A percentile compares a stretch with the other conserved stretches of the same genome.
Conservation (phyloP, 2,113 vertebrate species). For the Campylomormyrus tamandua region DNA sequence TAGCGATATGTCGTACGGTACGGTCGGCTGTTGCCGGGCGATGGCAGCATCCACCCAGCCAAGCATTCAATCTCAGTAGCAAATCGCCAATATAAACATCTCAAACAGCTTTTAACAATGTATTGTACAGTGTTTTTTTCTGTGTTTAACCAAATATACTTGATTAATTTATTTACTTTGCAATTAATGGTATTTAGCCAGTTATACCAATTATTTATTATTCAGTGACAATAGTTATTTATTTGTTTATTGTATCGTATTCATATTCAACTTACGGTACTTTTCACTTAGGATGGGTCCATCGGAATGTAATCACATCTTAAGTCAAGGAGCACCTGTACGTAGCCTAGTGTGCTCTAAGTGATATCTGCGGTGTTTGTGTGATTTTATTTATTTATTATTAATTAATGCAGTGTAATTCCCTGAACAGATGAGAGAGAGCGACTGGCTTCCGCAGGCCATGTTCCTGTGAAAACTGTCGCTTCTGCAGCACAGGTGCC, state of each 20-base stretch:
- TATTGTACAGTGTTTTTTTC: not conserved
- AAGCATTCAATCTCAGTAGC: not conserved
- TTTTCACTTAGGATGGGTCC: not conserved
- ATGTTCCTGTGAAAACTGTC: not conserved
- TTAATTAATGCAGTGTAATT: not conserved
- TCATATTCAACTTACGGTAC: not conserved
- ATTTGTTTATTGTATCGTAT: not conserved
- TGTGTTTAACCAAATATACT: not conserved
- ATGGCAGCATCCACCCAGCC: not conserved
- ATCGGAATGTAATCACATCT: not conserved
- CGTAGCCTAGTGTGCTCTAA: not conserved
- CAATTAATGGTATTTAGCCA: not conserved
- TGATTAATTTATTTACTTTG: not conserved
- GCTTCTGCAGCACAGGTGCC: not conserved
- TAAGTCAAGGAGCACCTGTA: not conserved
- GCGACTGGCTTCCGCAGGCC: not conserved
- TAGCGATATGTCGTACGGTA: not conserved
- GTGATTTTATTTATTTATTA: not conserved
- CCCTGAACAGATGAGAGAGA: not conserved
- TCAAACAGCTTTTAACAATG: not conserved
- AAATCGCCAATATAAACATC: not conserved
- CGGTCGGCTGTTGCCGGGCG: not conserved
- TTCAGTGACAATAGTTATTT: not conserved
- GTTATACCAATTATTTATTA: not conserved
- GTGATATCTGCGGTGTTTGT: not conserved